phyloP scores from a whole-genome alignment of 1,140 invertebrate species.

The Dendrolimus punctatus region DNA sequence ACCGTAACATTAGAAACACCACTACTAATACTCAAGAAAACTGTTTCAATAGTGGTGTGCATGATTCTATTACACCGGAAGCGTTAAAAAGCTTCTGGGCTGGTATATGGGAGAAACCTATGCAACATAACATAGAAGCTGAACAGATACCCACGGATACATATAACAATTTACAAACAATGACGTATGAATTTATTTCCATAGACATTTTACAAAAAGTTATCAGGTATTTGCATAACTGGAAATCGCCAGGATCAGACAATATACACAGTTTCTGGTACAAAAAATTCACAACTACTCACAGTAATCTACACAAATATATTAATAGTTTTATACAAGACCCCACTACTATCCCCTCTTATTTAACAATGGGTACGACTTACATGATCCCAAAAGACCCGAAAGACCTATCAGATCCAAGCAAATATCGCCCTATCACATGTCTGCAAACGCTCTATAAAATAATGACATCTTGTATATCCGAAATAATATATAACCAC shows the following conservation, averaged over 20 bases:
- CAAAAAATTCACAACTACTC: constrained; percentile 10
- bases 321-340: constrained; percentile 6
- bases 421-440: constrained; percentile 26
- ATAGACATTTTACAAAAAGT: constrained; percentile 10
- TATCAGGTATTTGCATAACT: constrained; percentile 9
- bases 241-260: constrained; percentile 11
- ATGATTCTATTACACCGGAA: too few species aligned
- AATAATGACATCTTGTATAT: constrained; percentile 10
- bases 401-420: constrained; percentile 16
- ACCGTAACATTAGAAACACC: constrained; percentile 9
- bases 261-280: constrained; percentile 12
- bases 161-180: constrained; percentile 5
- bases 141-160: constrained; percentile 16
- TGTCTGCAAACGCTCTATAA: constrained; percentile 25
- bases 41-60: too few species aligned
- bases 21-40: constrained; percentile 8
- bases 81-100: constrained; percentile 8
- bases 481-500: constrained; percentile 14
- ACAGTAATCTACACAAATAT: not conserved
- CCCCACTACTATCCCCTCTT: constrained; percentile 7
- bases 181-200: constrained; percentile 8
- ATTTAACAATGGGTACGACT: constrained; percentile 15
- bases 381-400: constrained; percentile 23
- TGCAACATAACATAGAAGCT: constrained; percentile 13
- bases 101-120: constrained; percentile 14